Evolutionary conservation across 2,113 vertebrate genomes (phyloP).

Genomic region (Melospiza georgiana): DNA sequence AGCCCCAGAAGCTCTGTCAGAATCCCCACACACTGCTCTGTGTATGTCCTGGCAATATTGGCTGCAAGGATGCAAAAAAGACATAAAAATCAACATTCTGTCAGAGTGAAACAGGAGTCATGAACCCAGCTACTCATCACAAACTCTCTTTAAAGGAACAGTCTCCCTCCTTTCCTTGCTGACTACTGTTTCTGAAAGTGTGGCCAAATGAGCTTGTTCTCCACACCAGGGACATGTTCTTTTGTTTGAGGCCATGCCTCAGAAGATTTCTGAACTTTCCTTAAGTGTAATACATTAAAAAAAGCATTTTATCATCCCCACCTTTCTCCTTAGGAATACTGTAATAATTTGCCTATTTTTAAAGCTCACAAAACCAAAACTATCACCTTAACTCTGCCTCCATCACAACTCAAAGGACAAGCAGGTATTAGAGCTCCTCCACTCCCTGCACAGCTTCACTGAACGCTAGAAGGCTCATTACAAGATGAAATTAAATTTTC

Average conservation of each 20-base stretch:
- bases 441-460: not conserved
- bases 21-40: constrained; percentile 88
- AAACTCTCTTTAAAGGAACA: not conserved
- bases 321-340: not conserved
- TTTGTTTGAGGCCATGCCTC: not conserved
- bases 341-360: not conserved
- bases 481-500: not conserved
- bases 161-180: not conserved
- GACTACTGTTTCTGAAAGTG: not conserved
- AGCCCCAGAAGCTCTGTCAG: constrained; percentile 88
- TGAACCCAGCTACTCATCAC: not conserved
- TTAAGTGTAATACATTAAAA: not conserved
- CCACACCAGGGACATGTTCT: not conserved
- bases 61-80: constrained; percentile 71
- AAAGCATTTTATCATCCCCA: not conserved
- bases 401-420: not conserved
- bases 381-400: not conserved
- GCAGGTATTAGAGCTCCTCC: not conserved
- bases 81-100: not conserved
- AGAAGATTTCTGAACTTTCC: not conserved
- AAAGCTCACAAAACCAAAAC: not conserved
- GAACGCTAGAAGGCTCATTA: not conserved
- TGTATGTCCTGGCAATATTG: constrained; percentile 89
- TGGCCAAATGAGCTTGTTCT: not conserved
- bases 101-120: not conserved